Percentiles rank a stretch among this genome's conserved stretches.
Conservation (phyloP, 2,797 vertebrate species). For the Girardinus metallicus region DNA sequence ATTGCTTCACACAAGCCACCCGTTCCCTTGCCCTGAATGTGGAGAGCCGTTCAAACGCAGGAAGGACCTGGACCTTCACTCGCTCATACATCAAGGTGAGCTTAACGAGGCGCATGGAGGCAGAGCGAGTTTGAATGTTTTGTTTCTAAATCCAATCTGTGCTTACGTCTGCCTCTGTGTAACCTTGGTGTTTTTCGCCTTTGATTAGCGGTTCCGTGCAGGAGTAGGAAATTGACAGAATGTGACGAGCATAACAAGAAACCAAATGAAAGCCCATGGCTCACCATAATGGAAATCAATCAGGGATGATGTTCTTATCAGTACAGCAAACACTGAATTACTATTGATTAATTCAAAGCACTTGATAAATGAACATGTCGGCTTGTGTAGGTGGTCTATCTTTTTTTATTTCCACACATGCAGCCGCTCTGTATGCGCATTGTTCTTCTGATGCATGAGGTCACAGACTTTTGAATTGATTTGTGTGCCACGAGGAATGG, state of each 20-base stretch:
- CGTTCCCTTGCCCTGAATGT: slow-evolving; percentile 88
- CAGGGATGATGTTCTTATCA: slow-evolving; percentile 55
- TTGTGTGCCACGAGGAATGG: slow-evolving; percentile 41
- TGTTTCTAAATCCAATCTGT: background rate
- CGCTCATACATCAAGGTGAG: slow-evolving; percentile 86
- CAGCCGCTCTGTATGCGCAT: slow-evolving; percentile 34
- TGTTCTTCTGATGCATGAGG: slow-evolving; percentile 61
- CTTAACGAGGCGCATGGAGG: background rate
- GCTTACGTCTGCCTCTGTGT: slow-evolving; percentile 3
- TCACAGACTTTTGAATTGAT: slow-evolving; percentile 75
- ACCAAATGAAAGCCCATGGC: slow-evolving; percentile 12
- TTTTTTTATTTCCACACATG: slow-evolving; percentile 58
- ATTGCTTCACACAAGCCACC: slow-evolving; percentile 90
- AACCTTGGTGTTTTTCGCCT: background rate
- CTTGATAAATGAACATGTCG: slow-evolving; percentile 43
- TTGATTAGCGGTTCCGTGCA: background rate
- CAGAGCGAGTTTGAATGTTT: background rate
- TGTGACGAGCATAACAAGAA: slow-evolving; percentile 17
- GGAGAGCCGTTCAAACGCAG: slow-evolving; percentile 89
- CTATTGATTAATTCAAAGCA: slow-evolving; percentile 60
- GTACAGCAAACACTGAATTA: slow-evolving; percentile 47
- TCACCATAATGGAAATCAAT: slow-evolving; percentile 38
- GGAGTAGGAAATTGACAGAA: slow-evolving; percentile 10
- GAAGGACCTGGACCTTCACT: slow-evolving; percentile 89
- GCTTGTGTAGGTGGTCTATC: slow-evolving; percentile 27